phyloP scores from a whole-genome alignment of 2,888 invertebrate species.

The Ectobius pallidus region DNA sequence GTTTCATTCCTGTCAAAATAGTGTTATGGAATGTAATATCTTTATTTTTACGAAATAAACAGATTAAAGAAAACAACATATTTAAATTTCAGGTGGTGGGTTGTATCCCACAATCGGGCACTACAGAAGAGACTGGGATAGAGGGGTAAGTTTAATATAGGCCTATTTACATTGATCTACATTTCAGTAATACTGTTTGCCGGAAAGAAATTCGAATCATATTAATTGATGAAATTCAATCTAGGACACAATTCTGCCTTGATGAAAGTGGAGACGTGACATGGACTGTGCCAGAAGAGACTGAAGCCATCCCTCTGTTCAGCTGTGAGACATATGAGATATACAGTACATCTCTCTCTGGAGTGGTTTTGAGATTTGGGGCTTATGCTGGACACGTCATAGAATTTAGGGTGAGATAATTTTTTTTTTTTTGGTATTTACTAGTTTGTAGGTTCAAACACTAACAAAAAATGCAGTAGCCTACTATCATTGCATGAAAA shows the following conservation, averaged over 20 bases:
- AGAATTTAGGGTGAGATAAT: constrained; percentile 60
- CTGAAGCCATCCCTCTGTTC: constrained; percentile 64
- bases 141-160: constrained; percentile 57
- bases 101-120: constrained; percentile 56
- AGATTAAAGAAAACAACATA: no score
- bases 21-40: no score
- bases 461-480: not conserved
- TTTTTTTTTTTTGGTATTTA: no score
- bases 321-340: constrained; percentile 73
- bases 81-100: constrained; percentile 55
- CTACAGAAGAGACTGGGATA: constrained; percentile 57
- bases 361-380: constrained; percentile 62
- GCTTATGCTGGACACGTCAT: constrained; percentile 69
- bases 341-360: constrained; percentile 51
- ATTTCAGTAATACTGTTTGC: no score
- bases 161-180: no score
- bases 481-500: not conserved
- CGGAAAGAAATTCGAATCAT: no score
- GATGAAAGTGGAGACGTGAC: constrained; percentile 68
- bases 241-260: constrained; percentile 58
- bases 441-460: not conserved
- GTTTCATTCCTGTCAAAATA: not conserved
- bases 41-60: no score
- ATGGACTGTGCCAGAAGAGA: constrained; percentile 64
- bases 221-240: constrained; percentile 43